A percentile compares a stretch with the other conserved stretches of the same genome.
phyloP scores from a whole-genome alignment of 1,140 invertebrate species.

The Aphidius ervi region DNA sequence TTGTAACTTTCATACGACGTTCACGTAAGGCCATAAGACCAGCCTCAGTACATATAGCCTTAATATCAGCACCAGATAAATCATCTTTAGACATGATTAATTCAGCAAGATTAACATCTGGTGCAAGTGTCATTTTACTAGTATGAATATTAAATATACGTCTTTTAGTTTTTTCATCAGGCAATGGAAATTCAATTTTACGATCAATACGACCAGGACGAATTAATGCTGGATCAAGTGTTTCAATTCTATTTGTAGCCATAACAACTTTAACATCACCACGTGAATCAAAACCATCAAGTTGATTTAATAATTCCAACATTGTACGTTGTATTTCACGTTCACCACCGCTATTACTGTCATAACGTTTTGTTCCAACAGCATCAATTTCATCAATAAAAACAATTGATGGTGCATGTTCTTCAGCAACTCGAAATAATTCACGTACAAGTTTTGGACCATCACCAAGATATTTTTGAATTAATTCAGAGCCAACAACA shows the following conservation, averaged over 20 bases:
- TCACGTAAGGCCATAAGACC: slow-evolving; percentile 96
- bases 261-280: slow-evolving; percentile 87
- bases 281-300: slow-evolving; percentile 87
- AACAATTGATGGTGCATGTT: slow-evolving; percentile 98
- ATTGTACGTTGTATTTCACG: slow-evolving; percentile 99
- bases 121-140: slow-evolving; percentile 93
- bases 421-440: slow-evolving; percentile 96
- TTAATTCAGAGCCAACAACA: slow-evolving; percentile 97
- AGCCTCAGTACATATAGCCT: slow-evolving; percentile 99
- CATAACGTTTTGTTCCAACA: slow-evolving; percentile 98
- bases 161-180: slow-evolving; percentile 98
- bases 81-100: slow-evolving; percentile 99
- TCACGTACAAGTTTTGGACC: slow-evolving; percentile 98
- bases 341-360: slow-evolving; percentile 99
- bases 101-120: slow-evolving; percentile 97
- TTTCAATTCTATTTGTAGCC: slow-evolving; percentile 99
- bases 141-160: slow-evolving; percentile 99
- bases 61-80: slow-evolving; percentile 93
- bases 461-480: slow-evolving; percentile 99
- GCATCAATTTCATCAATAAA: slow-evolving; percentile 99
- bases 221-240: slow-evolving; percentile 96
- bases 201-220: slow-evolving; percentile 97
- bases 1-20: slow-evolving; percentile 98
- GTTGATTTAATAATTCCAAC: slow-evolving; percentile 97
- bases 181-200: slow-evolving; percentile 99